Evolutionary conservation across 1,140 invertebrate genomes (phyloP).

Genomic region (Microvelia longipes): DNA sequence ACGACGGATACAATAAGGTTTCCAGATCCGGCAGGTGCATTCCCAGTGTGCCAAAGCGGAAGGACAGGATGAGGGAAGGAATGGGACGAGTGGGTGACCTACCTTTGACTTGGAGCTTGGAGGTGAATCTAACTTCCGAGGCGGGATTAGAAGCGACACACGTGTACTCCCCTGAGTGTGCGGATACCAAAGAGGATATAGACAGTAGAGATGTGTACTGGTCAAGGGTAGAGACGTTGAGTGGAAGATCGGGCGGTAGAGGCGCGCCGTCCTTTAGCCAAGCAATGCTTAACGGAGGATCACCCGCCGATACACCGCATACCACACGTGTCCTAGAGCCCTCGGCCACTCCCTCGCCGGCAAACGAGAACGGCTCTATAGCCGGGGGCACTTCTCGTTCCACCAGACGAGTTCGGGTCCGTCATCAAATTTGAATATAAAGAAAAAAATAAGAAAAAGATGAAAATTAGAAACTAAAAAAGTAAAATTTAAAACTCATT

Average conservation of each 20-base stretch:
- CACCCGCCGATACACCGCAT: conserved; percentile 67
- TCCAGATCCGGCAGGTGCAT: conserved; percentile 30
- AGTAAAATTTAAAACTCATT: conserved; percentile 12
- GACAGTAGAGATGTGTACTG: conserved; percentile 57
- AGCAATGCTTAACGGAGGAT: conserved; percentile 53
- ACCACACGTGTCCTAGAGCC: conserved; percentile 69
- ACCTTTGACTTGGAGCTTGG: conserved; percentile 69
- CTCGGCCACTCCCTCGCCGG: conserved; percentile 56
- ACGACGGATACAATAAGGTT: conserved; percentile 17
- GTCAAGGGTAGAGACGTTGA: conserved; percentile 54
- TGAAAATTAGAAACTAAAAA: conserved; percentile 5
- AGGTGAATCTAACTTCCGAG: conserved; percentile 60
- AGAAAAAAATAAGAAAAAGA: conserved; percentile 1
- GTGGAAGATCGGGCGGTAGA: conserved; percentile 36
- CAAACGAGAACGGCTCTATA: conserved; percentile 69
- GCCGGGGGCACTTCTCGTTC: conserved; percentile 61
- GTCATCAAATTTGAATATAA: not conserved
- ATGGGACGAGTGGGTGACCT: conserved; percentile 30
- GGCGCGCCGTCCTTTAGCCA: conserved; percentile 63
- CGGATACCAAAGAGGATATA: conserved; percentile 54
- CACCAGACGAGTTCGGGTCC: conserved; percentile 4
- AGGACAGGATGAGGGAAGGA: conserved; percentile 1
- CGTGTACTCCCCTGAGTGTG: conserved; percentile 64
- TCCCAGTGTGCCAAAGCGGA: conserved; percentile 38
- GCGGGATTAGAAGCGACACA: conserved; percentile 64